Evolutionary conservation across 2,888 invertebrate species (phyloP).

Genomic region (Cetonia aurata): DNA sequence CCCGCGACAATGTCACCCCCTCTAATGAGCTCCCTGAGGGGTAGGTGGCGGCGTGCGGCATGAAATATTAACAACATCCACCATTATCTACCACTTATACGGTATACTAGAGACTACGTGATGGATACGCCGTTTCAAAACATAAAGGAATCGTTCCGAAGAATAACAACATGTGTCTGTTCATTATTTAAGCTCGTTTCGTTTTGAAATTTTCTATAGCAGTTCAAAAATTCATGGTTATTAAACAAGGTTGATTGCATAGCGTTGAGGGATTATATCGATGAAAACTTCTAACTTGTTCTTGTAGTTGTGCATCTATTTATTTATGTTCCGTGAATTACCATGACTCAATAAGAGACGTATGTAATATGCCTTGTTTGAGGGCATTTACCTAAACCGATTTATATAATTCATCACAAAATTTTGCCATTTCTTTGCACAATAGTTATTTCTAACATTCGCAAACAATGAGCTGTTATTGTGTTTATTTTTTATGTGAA

Average conservation of each 20-base stretch:
- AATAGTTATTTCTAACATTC: no score
- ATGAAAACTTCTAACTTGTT: no score
- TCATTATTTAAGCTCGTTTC: constrained; percentile 28
- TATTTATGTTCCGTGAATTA: no score
- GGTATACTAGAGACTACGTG: constrained; percentile 48
- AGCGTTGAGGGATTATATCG: no score
- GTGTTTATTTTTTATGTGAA: no score
- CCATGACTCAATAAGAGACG: no score
- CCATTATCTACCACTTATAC: constrained; percentile 60
- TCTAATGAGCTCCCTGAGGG: constrained; percentile 57
- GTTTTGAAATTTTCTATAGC: constrained; percentile 16
- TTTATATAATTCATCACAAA: no score
- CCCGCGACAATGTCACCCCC: constrained; percentile 51
- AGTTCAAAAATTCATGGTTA: constrained; percentile 18
- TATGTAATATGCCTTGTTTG: no score
- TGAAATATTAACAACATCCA: constrained; percentile 61
- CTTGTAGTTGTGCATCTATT: no score
- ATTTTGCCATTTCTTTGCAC: no score
- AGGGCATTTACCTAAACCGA: no score
- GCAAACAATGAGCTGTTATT: no score
- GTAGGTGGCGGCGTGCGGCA: constrained; percentile 53
- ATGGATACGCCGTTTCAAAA: constrained; percentile 51
- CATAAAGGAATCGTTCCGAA: constrained; percentile 36
- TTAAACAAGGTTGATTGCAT: constrained; percentile 26
- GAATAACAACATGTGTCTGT: constrained; percentile 55